A percentile compares a stretch with the other conserved stretches of the same genome.
Conservation (phyloP, 1,140 invertebrate species). For the Diachasma alloeum region DNA sequence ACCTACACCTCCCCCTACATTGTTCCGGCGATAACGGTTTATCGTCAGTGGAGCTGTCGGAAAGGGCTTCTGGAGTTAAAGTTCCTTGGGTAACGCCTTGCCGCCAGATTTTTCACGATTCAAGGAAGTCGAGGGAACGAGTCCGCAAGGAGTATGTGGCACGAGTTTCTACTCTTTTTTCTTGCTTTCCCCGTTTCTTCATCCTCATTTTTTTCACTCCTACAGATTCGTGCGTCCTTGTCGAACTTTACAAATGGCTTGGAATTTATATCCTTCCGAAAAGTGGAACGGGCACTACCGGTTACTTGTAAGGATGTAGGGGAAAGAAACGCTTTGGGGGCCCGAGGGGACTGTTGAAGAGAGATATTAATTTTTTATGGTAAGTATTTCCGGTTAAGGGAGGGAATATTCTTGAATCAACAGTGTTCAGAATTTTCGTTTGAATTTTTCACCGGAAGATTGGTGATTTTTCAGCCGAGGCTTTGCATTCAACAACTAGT, state of each 20-base stretch:
- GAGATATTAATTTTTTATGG: constrained; percentile 22
- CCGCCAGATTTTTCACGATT: constrained; percentile 30
- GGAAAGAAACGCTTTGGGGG: not conserved
- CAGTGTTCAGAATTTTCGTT: not conserved
- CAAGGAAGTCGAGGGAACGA: constrained; percentile 14
- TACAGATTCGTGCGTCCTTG: not conserved
- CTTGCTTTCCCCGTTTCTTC: constrained; percentile 7
- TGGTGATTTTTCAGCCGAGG: too few relatives aligned
- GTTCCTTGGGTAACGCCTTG: constrained; percentile 8
- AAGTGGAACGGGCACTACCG: constrained; percentile 6
- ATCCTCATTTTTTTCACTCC: constrained; percentile 8
- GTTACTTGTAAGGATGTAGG: not conserved
- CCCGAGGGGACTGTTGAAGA: not conserved
- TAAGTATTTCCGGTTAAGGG: constrained; percentile 7
- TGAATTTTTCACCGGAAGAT: too few relatives aligned
- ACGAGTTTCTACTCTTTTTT: not conserved
- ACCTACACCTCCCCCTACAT: constrained; percentile 1
- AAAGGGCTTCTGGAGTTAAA: not conserved
- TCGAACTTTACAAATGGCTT: constrained; percentile 22
- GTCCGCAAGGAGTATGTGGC: not conserved
- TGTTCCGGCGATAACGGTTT: constrained; percentile 29
- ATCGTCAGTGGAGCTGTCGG: not conserved
- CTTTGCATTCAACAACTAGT: too few relatives aligned
- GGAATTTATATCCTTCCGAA: constrained; percentile 27
- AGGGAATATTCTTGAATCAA: not conserved